Base-by-base conservation (phyloP, 2,888 invertebrate species). In the Chrysomela aeneicollis region DNA sequence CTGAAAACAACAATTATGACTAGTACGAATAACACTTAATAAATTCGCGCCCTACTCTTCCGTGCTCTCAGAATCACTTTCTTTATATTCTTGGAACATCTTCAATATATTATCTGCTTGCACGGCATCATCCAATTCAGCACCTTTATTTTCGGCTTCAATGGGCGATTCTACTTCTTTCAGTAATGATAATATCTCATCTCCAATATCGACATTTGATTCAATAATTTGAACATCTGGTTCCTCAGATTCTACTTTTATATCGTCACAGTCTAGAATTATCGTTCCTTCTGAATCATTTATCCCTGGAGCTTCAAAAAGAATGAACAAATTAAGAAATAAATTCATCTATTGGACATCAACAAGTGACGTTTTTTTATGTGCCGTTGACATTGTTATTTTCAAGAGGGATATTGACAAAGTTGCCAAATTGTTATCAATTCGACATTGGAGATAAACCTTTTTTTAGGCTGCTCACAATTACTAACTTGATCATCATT, bases 121-220 rank as follows among this genome's bases (percentile, higher is more conserved):
- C 17, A 26, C 30, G 1, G 15, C n/a, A 3, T 61, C 47, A 19
- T 32, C 51, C 10, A 50, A 30, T 21, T 50, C 37, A 9, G n/a
- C 8, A 18, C 26, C 12, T 17, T 54, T n/a, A 15, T n/a, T 15
- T 19, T 17, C 26, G 22, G 10, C 22, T 47, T 10, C 5, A 6
- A 30, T 32, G 42, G 47, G 9, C 2, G 49, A 8, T 9, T 50
- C 18, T 10, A 69, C 60, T 61, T 69, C 63, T 50, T 53, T 62
- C 2, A 69, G 21, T 30, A 69, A 46, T 54, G 60, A 51, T 15
- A 69, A 57, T 17, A 69, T 59, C 49, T 69, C 63, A 55, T 62
- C 63, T 17, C 57, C 63, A 6, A 66, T 32, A 21, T 55, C 22
- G 15, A n/a, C 3, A 42, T 42, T 42, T 42, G n/a, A 2, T 17